Conservation (phyloP, 2,797 vertebrate species). For the Eidolon dupreanum region DNA sequence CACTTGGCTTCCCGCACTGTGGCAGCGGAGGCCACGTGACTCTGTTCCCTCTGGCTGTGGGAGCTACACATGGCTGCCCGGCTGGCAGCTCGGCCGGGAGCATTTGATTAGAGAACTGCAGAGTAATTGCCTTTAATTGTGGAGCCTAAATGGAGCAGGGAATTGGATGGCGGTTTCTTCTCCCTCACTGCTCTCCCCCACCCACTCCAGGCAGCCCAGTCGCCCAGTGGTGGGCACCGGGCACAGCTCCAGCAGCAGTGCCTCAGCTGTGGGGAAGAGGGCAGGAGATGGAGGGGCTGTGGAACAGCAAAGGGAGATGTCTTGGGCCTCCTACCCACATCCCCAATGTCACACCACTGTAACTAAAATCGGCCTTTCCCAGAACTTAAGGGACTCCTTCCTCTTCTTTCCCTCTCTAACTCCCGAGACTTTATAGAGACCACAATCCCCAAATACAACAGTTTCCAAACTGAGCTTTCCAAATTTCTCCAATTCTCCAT, state of each 20-base stretch:
- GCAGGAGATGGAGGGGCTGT: neutral
- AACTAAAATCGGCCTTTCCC: neutral
- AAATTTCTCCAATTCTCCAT: neutral
- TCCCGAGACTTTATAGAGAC: neutral
- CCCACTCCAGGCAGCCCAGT: neutral
- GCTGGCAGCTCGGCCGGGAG: conserved; percentile 72
- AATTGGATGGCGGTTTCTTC: conserved; percentile 66
- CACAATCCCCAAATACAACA: neutral
- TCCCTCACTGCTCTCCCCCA: neutral
- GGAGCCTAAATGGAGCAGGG: conserved; percentile 75
- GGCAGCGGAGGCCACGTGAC: conserved; percentile 21
- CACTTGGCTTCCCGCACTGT: neutral
- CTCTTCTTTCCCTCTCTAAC: neutral
- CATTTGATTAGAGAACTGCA: conserved; percentile 78
- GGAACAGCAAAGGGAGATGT: neutral
- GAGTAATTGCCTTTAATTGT: conserved; percentile 80
- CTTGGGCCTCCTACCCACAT: neutral
- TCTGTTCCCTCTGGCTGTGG: conserved; percentile 28
- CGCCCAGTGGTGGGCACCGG: neutral
- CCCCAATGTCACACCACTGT: neutral
- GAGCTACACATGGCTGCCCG: conserved; percentile 68
- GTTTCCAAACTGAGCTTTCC: neutral
- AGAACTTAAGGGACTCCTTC: neutral
- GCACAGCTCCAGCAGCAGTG: neutral
- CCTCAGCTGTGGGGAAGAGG: no score